A percentile compares a stretch with the other conserved stretches of the same genome.
Evolutionary conservation across 2,113 vertebrate genomes (phyloP).

Genomic region (Charina bottae): DNA sequence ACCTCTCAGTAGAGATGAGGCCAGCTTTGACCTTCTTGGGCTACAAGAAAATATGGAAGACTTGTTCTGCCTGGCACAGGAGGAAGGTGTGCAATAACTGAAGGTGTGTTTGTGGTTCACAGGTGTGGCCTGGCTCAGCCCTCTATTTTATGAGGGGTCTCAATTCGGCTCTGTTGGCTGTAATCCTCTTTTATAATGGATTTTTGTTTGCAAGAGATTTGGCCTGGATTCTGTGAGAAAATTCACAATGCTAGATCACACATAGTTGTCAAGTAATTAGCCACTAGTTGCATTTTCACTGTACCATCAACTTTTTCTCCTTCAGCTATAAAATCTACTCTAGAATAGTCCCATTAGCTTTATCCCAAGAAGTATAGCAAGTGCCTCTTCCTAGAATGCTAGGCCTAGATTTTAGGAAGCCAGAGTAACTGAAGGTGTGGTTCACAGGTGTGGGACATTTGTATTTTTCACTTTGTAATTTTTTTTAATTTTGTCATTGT

Average conservation of each 20-base stretch:
- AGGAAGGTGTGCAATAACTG: neutral
- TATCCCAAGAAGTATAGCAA: neutral
- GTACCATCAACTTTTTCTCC: neutral
- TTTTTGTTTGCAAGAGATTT: conserved; percentile 15
- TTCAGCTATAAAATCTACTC: neutral
- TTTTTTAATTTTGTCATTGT: neutral
- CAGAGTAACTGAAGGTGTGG: neutral
- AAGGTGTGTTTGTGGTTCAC: neutral
- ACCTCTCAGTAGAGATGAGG: neutral
- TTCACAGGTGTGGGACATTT: neutral
- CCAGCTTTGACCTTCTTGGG: neutral
- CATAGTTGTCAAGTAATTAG: conserved; percentile 24
- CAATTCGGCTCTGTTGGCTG: conserved; percentile 15
- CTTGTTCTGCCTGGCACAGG: neutral
- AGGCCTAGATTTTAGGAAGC: no score
- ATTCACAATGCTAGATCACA: conserved; percentile 33
- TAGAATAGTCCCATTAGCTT: neutral
- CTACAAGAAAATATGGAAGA: neutral
- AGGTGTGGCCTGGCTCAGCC: neutral
- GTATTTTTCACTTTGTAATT: neutral
- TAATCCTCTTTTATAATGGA: conserved; percentile 49
- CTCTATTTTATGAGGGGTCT: conserved; percentile 28
- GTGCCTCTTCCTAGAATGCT: neutral
- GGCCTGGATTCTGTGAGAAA: conserved; percentile 24
- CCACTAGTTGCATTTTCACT: conserved; percentile 21